Conservation (phyloP, 2,797 vertebrate species). For the Mus minutoides region DNA sequence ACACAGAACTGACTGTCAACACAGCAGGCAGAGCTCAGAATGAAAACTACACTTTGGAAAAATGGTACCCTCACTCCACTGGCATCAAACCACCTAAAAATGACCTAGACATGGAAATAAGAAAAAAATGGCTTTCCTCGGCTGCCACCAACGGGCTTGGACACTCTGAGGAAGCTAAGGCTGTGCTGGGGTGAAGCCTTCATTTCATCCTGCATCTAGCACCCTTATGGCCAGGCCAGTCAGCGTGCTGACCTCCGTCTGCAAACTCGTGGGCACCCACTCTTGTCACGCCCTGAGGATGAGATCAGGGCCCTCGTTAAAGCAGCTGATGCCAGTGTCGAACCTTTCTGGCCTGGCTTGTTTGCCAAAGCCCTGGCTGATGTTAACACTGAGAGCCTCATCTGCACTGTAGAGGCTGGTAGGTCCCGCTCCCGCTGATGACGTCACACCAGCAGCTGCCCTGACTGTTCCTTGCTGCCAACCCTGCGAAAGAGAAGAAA, state of each 20-base stretch:
- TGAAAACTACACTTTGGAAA: not conserved
- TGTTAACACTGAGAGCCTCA: not conserved
- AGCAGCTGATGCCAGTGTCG: not conserved
- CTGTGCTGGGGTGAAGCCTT: not conserved
- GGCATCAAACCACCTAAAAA: conserved; percentile 13
- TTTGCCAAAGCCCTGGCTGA: not conserved
- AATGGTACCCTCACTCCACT: not conserved
- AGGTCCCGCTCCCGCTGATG: not conserved
- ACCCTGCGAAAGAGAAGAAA: not conserved
- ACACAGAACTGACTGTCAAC: not conserved
- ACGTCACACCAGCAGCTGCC: not conserved
- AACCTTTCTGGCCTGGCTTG: not conserved
- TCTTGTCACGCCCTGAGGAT: not conserved
- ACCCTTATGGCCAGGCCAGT: not conserved
- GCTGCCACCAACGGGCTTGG: not conserved
- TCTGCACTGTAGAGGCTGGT: not conserved
- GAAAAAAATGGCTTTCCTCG: not conserved
- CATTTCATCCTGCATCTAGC: not conserved
- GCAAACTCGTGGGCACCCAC: not conserved
- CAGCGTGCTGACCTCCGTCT: not conserved
- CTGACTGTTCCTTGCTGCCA: not conserved
- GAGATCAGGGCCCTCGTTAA: not conserved
- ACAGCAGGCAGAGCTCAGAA: not conserved
- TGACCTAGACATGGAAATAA: not conserved
- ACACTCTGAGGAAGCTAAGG: not conserved